Base-by-base conservation (phyloP, 2,113 vertebrate species). In the Eira barbara region DNA sequence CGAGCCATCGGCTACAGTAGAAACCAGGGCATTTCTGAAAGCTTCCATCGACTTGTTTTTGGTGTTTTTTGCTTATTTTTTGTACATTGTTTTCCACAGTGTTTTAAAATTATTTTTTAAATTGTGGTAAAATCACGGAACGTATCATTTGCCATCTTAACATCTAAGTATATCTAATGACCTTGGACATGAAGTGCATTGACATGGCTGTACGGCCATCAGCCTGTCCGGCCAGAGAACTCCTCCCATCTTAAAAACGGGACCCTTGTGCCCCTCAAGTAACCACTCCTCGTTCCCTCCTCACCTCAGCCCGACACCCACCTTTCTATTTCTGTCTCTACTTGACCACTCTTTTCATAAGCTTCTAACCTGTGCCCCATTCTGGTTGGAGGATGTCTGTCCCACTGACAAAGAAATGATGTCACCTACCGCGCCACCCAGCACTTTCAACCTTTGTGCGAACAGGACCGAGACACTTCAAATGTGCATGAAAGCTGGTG, bases 221-320 rank as follows among this genome's bases (percentile, higher is more conserved):
- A 3, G 47, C 81, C 10, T 17, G 7, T 45, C 25, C 42, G 23
- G 1, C 59, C 63, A 15, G 23, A 52, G 49, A 79, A 34, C 21
- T 8, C 15, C 59, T 27, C 45, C 18, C 29, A 25, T 84, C 89
- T 57, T 52, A 29, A 36, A 65, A 67, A 74, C n/a, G 42, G 47
- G 61, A 86, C 17, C 31, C 83, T 45, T n/a, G 6, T 1, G 29
- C 65, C 34, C n/a, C 15, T 20, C 73, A 34, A n/a, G 34, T 29
- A 52, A 3, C 34, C 23, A 8, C 29, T 29, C 36, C 42, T 13
- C 4, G 0, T 0, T 4, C 18, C 52, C 21, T 14, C 6, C 3
- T 18, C 57, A 27, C 36, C 27, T 6, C 52, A 20, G 15, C 12
- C 12, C 25, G 13, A 13, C 17, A 73, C 14, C 55, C n/a, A 6